Evolutionary conservation across 2,797 vertebrate species (phyloP).

Genomic region (Sphenodon punctatus): DNA sequence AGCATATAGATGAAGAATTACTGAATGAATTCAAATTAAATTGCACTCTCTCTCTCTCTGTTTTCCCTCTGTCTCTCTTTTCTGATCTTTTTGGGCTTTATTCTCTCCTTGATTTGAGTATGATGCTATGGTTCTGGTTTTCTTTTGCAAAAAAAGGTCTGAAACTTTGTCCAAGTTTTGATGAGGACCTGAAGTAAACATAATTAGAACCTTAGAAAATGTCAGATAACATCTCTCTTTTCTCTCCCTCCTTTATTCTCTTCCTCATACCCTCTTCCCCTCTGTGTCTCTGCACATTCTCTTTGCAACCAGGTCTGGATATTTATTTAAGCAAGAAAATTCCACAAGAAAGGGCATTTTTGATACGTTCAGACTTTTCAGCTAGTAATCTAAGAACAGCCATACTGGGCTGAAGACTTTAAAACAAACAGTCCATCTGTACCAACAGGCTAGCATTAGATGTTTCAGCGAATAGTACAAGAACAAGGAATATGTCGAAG

Average conservation of each 20-base stretch:
- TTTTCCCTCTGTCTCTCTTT: neutral
- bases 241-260: neutral
- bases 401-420: no score
- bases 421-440: no score
- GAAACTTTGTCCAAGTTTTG: neutral
- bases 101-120: neutral
- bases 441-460: no score
- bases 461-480: no score
- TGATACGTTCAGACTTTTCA: no score
- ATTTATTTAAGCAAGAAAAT: no score
- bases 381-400: no score
- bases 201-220: neutral
- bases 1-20: slow-evolving; percentile 42
- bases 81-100: neutral
- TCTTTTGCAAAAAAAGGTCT: neutral
- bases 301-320: neutral
- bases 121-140: neutral
- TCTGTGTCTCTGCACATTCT: neutral
- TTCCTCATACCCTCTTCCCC: no score
- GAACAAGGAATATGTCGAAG: no score
- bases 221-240: neutral
- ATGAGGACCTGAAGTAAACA: neutral
- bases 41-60: neutral
- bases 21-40: slow-evolving; percentile 31
- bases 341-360: neutral